Evolutionary conservation across 2,113 vertebrate genomes (phyloP), one percentile per base, ranked within the genome.

Genomic region (Phylloscopus whistleri): DNA sequence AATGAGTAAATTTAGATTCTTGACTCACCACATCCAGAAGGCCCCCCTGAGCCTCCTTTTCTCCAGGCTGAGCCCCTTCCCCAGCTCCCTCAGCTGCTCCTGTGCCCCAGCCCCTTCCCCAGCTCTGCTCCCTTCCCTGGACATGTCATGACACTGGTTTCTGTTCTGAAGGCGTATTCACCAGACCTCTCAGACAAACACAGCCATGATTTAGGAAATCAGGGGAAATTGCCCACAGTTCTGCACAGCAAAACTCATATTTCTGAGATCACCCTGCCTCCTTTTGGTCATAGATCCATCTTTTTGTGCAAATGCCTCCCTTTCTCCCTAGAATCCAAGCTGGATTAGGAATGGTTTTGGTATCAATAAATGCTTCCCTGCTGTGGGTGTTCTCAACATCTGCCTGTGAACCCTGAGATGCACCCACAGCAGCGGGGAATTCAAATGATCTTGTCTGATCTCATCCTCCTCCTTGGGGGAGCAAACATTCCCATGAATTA

Each of bases 401-500:
- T 70, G 66, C 9, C 2, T 15, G 59, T 43, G 56, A 90, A 53
- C 75, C 79, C n/a, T 49, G 0, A 0, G 19, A 46, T 0, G 10
- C 75, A 69, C 88, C 79, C 86, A 58, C 4, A 0, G 67, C 67
- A 60, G 80, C 3, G 5, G 44, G 43, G 63, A 58, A 84, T 81
- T 88, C 82, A 74, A 80, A 73, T 28, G 33, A 63, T 83, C 66
- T 76, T 76, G 62, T 60, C 63, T 88, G 72, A 43, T 76, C 63
- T 53, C 90, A 77, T 77, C 86, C 83, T 88, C 23, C 49, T 87
- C 82, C 75, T 93, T 53, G 59, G 53, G 4, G 85, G 46, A 90
- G 33, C 55, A 86, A 86, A 85, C 55, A 20, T 56, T 59, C 72
- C 90, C 76, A 56, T 94, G 52, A 89, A 93, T 92, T 78, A 94